A percentile compares a stretch with the other conserved stretches of the same genome.
Conservation (phyloP, 2,888 invertebrate species). For the Ametastegia equiseti region DNA sequence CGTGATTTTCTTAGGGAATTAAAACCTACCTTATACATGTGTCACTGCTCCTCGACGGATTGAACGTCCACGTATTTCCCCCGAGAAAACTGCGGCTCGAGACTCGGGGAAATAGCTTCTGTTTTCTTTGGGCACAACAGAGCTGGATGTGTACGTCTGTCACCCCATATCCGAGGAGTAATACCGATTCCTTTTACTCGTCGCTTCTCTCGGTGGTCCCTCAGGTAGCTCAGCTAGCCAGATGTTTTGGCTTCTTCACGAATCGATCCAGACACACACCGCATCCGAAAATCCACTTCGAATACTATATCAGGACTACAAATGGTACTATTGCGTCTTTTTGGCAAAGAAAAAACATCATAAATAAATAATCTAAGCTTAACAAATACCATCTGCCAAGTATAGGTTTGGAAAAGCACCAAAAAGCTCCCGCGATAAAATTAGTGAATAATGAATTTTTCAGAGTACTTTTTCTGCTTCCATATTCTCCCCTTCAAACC, state of each 20-base stretch:
- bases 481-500: too few relatives aligned
- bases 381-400: too few relatives aligned
- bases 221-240: background rate
- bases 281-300: background rate
- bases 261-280: background rate
- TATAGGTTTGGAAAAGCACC: too few relatives aligned
- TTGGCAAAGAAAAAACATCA: too few relatives aligned
- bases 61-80: slow-evolving; percentile 34
- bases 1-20: slow-evolving; percentile 32
- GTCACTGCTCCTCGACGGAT: background rate
- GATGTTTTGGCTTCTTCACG: background rate
- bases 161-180: slow-evolving; percentile 8
- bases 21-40: slow-evolving; percentile 7
- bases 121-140: background rate
- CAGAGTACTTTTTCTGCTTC: too few relatives aligned
- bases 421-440: too few relatives aligned
- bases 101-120: background rate
- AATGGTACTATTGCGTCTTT: too few relatives aligned
- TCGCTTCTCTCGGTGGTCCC: background rate
- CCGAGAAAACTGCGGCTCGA: background rate
- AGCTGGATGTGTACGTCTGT: background rate
- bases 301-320: too few relatives aligned
- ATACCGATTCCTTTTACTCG: slow-evolving; percentile 28
- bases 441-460: too few relatives aligned
- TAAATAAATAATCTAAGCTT: too few relatives aligned